Evolutionary conservation across 64 coral and sea anemone species (phyloP).

Genomic region (Platygyra sinensis): DNA sequence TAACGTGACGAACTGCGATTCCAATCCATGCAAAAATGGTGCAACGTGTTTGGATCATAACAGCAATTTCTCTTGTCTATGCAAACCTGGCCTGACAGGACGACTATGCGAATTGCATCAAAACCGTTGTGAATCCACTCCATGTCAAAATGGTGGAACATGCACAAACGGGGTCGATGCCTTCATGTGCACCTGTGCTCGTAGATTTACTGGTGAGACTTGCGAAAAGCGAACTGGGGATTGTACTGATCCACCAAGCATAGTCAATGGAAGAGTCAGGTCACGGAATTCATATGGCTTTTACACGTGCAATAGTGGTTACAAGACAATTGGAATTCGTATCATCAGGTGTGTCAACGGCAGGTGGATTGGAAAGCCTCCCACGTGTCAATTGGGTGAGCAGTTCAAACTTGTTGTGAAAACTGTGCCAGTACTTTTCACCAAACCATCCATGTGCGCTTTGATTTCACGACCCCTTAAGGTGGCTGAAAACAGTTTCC

Average conservation of each 20-base stretch:
- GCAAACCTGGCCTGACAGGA: background rate
- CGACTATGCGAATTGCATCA: background rate
- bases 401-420: too few relatives aligned
- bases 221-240: background rate
- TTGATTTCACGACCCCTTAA: too few relatives aligned
- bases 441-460: background rate
- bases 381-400: conserved; percentile 1
- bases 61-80: background rate
- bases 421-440: background rate
- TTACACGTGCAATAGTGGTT: conserved; percentile 6
- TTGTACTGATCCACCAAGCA: background rate
- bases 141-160: background rate
- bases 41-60: background rate
- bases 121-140: background rate
- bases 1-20: background rate
- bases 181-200: background rate
- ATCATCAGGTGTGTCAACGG: background rate
- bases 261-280: background rate
- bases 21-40: background rate
- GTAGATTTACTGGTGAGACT: background rate
- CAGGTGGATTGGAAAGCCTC: conserved; percentile 2
- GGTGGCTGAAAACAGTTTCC: too few relatives aligned
- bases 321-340: background rate
- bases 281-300: background rate
- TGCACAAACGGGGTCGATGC: background rate